phyloP scores from a whole-genome alignment of 2,113 vertebrate genomes.

The Varanus komodoensis region DNA sequence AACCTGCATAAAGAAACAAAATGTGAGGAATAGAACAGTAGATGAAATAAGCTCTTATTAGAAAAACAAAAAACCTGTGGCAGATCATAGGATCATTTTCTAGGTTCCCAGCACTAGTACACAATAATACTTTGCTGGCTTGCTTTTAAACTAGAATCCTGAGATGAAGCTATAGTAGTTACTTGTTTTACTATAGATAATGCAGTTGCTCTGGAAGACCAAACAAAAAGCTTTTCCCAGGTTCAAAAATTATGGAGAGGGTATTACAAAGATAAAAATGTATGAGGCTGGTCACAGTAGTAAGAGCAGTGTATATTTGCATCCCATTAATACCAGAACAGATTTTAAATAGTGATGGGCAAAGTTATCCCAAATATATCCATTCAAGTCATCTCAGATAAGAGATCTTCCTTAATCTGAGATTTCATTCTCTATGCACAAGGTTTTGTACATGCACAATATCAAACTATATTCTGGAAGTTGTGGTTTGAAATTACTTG shows the following conservation, averaged over 20 bases:
- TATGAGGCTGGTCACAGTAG: neutral
- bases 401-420: too few relatives aligned
- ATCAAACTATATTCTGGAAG: too few relatives aligned
- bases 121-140: neutral
- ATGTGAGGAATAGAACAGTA: neutral
- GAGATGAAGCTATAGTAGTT: neutral
- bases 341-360: neutral
- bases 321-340: neutral
- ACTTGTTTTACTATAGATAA: neutral
- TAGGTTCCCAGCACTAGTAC: neutral
- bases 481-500: too few relatives aligned
- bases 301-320: neutral
- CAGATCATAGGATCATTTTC: neutral
- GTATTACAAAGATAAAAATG: neutral
- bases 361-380: neutral
- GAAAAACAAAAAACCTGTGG: neutral
- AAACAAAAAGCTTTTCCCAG: neutral
- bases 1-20: conserved; percentile 75
- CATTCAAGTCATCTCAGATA: too few relatives aligned
- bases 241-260: neutral
- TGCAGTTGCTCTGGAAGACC: neutral
- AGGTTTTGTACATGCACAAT: too few relatives aligned
- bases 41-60: neutral
- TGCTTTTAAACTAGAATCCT: neutral
- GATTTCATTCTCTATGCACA: too few relatives aligned